Conservation (phyloP, 2,113 vertebrate species). For the Hemiprocne comata region DNA sequence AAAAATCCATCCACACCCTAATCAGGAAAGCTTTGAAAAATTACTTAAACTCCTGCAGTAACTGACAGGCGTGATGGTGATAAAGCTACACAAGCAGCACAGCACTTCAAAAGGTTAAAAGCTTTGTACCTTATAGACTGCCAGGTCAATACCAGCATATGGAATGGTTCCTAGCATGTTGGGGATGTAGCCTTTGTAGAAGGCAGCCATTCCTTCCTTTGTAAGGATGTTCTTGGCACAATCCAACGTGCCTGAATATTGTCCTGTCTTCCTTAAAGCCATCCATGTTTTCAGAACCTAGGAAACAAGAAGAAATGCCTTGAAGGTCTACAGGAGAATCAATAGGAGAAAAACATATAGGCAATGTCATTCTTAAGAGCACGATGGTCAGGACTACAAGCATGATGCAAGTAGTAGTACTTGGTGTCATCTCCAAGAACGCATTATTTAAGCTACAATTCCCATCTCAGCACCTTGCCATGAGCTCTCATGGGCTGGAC, state of each 20-base stretch:
- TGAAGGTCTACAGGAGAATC: neutral
- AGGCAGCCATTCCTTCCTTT: conserved; percentile 88
- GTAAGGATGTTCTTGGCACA: conserved; percentile 88
- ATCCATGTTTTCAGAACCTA: conserved; percentile 95
- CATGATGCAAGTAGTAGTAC: too few relatives aligned
- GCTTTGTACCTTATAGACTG: conserved; percentile 90
- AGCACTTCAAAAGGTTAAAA: neutral
- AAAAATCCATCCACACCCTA: neutral
- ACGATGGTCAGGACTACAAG: neutral
- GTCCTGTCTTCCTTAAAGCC: conserved; percentile 90
- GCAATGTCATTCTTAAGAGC: neutral
- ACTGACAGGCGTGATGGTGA: neutral
- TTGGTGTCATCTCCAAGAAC: too few relatives aligned
- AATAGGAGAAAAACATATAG: neutral
- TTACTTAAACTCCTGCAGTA: neutral
- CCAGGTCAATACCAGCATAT: conserved; percentile 94
- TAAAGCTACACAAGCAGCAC: neutral
- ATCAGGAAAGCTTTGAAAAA: neutral
- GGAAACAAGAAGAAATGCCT: neutral
- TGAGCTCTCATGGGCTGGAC: neutral
- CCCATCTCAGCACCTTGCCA: neutral
- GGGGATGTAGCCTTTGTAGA: conserved; percentile 96
- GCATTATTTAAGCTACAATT: too few relatives aligned
- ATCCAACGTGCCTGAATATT: conserved; percentile 86
- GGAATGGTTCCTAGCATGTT: conserved; percentile 98